phyloP scores from a whole-genome alignment of 2,113 vertebrate genomes.

The Antigone vipio region DNA sequence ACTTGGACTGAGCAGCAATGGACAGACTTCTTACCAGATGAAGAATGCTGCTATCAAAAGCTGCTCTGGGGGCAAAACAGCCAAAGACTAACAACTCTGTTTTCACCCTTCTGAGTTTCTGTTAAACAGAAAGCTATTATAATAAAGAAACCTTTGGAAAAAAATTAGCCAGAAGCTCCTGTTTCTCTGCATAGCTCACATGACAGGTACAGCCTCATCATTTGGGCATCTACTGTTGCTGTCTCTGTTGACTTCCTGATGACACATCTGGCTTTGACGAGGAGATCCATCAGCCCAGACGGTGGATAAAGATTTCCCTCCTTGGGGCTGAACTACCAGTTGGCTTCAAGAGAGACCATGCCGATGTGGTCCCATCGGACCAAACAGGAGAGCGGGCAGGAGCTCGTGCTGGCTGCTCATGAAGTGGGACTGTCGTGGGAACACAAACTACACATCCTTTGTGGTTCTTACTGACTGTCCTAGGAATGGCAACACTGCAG shows the following conservation, averaged over 20 bases:
- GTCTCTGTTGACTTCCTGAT: background rate
- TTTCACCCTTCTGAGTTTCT: background rate
- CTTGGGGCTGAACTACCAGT: background rate
- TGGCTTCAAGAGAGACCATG: background rate
- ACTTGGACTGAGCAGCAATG: fast-evolving
- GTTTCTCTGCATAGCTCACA: background rate
- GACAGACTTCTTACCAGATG: background rate
- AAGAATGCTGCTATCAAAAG: background rate
- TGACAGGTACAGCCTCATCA: background rate
- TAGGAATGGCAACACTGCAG: background rate
- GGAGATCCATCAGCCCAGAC: background rate
- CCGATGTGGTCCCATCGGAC: background rate
- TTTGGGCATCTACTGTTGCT: background rate
- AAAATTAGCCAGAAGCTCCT: background rate
- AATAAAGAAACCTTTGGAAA: background rate
- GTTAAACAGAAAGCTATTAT: background rate
- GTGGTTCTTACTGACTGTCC: background rate
- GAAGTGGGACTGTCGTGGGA: background rate
- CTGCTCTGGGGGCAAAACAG: background rate
- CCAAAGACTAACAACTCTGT: background rate
- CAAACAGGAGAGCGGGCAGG: background rate
- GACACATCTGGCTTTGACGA: background rate
- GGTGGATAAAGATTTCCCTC: background rate
- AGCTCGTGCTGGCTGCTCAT: background rate
- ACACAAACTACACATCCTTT: background rate